A percentile compares a stretch with the other conserved stretches of the same genome.
phyloP scores from a whole-genome alignment of 2,113 vertebrate species.

The Cyprinus carpio region DNA sequence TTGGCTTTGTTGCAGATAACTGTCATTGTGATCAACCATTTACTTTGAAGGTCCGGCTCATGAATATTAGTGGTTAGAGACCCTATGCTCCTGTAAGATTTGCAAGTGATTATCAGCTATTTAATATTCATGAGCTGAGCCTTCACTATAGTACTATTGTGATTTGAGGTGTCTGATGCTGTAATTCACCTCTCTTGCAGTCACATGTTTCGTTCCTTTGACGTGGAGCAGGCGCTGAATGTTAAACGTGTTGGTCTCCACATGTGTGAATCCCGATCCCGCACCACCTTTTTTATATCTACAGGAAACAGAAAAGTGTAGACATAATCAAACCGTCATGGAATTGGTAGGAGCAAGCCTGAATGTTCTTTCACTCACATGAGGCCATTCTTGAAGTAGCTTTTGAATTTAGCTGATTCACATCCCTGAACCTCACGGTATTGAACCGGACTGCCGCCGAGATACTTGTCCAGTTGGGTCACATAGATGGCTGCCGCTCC shows the following conservation, averaged over 20 bases:
- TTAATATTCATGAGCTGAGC: background rate
- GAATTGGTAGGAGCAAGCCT: background rate
- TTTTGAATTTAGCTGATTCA: constrained; percentile 82
- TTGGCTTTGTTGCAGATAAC: too few relatives aligned
- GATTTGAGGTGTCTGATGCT: background rate
- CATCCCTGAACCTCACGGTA: constrained; percentile 84
- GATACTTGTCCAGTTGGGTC: constrained; percentile 79
- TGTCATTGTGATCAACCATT: too few relatives aligned
- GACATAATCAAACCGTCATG: background rate
- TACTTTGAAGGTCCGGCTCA: background rate
- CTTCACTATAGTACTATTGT: background rate
- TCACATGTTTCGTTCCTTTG: constrained; percentile 85
- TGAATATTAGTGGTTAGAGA: background rate
- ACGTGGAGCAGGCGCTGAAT: constrained; percentile 84
- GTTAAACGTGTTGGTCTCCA: constrained; percentile 87
- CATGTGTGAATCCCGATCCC: constrained; percentile 87
- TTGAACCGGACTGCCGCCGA: constrained; percentile 81
- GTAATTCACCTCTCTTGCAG: constrained; percentile 81
- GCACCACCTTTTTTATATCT: constrained; percentile 92
- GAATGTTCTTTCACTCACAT: constrained; percentile 76
- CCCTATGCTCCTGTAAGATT: background rate
- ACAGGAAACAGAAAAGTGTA: constrained; percentile 39
- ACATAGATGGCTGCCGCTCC: constrained; percentile 80
- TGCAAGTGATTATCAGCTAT: background rate
- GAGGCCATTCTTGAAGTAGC: constrained; percentile 86